These are phyloP conservation scores for Knipowitschia caucasica DNA, from an alignment of 2,797 vertebrate genomes.

Conservation along the genomic window DNA sequence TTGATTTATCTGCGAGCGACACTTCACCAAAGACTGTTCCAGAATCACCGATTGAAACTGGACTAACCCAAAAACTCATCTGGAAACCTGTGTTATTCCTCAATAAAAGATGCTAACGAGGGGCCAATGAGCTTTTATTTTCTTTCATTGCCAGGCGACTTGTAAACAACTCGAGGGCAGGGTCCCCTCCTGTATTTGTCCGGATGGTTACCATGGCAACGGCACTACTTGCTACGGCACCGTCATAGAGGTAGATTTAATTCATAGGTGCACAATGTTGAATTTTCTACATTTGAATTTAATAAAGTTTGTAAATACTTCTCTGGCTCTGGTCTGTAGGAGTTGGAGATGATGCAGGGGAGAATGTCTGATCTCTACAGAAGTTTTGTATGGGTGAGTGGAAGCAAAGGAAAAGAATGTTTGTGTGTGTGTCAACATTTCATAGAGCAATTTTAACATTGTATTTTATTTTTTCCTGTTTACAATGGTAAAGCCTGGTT, in stretches of 20 bases:
- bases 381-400: conserved; percentile 78
- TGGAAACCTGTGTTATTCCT: too few species aligned
- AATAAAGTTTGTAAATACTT: background rate
- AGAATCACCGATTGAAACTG: too few species aligned
- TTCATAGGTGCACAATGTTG: background rate
- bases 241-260: conserved; percentile 61
- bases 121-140: conserved; percentile 3
- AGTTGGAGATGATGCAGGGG: conserved; percentile 74
- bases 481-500: too few species aligned
- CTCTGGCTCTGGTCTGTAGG: conserved; percentile 65
- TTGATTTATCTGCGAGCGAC: too few species aligned
- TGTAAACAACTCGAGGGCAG: conserved; percentile 69
- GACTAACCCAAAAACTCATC: too few species aligned
- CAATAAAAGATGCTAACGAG: too few species aligned
- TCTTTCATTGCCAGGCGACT: conserved; percentile 71
- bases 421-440: too few species aligned
- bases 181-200: conserved; percentile 78
- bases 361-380: conserved; percentile 68
- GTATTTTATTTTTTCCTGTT: too few species aligned
- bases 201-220: conserved; percentile 77
- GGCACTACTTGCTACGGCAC: conserved; percentile 83
- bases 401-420: background rate
- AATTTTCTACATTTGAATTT: background rate
- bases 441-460: too few species aligned
- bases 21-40: too few species aligned